Percentiles rank a stretch among this genome's conserved stretches.
Conservation (phyloP, 2,797 vertebrate species). For the Ctenochaetus hawaiiensis region DNA sequence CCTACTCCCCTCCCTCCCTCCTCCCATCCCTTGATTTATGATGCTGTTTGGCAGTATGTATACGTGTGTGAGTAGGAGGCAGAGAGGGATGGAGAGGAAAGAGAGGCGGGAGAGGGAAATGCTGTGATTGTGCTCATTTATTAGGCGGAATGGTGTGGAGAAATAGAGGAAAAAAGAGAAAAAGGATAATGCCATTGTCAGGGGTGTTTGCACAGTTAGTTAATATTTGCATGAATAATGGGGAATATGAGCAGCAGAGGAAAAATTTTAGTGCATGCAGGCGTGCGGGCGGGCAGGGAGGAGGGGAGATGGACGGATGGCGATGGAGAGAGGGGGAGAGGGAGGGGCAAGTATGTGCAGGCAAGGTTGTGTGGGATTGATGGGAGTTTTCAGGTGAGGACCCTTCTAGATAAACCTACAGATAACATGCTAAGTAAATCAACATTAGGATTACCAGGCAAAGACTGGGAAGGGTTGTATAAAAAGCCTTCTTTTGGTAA, state of each 20-base stretch:
- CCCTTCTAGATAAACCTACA: constrained; percentile 56
- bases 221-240: constrained; percentile 69
- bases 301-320: constrained; percentile 66
- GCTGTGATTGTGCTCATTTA: constrained; percentile 78
- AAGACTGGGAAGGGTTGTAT: not conserved
- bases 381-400: constrained; percentile 77
- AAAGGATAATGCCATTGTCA: constrained; percentile 65
- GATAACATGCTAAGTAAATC: constrained; percentile 43
- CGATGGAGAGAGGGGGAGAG: constrained; percentile 62
- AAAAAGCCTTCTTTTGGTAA: constrained; percentile 2
- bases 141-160: constrained; percentile 64
- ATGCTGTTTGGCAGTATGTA: constrained; percentile 84
- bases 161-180: constrained; percentile 53
- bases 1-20: constrained; percentile 26
- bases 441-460: not conserved
- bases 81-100: constrained; percentile 69
- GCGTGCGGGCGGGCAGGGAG: constrained; percentile 38
- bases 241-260: constrained; percentile 51
- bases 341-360: constrained; percentile 67
- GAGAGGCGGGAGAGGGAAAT: constrained; percentile 67
- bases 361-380: constrained; percentile 62
- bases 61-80: constrained; percentile 79
- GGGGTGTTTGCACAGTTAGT: constrained; percentile 66
- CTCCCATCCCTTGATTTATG: constrained; percentile 85
- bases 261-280: constrained; percentile 73